Evolutionary conservation across 1,140 invertebrate genomes (phyloP), one percentile per base, ranked within the genome.

Genomic region (Luehdorfia chinensis): DNA sequence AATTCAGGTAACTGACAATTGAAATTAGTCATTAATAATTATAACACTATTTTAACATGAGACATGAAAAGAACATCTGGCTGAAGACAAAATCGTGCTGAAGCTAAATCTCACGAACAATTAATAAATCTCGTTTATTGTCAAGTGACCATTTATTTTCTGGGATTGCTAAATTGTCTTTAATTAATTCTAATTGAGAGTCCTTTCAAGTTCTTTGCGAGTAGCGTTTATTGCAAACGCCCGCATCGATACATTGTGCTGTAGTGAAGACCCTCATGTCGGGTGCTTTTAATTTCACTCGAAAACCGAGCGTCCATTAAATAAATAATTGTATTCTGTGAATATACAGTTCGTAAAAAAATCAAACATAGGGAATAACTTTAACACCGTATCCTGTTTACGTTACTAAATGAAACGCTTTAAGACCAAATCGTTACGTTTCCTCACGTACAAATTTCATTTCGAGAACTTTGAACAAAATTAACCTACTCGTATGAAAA

Each of bases 101-200:
- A 58, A 60, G 63, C 62, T 44, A 68, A 70, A 75, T 72, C 67
- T 66, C 62, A 63, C 43, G 60, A 64, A 56, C 68, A 70, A 76
- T 80, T 76, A 78, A 80, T 75, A 75, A 84, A 80, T 80, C 75
- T 71, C 71, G 70, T 76, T 81, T 67, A 76, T 76, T 65, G 66
- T 73, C 63, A 67, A 81, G 71, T 75, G 71, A 51, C 69, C 72
- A 61, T 75, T 75, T 76, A 76, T 76, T 70, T 76, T 74, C 62
- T 66, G 66, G 66, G 71, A 70, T 81, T 73, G 73, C 75, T 80
- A 75, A 84, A 84, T 84, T 84, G 78, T 84, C 76, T 81, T 78
- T 83, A 84, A 84, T 84, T 80, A 80, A 76, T 78, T 74, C 68
- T 80, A 80, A 84, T 84, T 81, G 73, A 80, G 73, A 61, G 78